Conservation (phyloP, 2,888 invertebrate species). For the Metalampra italica region DNA sequence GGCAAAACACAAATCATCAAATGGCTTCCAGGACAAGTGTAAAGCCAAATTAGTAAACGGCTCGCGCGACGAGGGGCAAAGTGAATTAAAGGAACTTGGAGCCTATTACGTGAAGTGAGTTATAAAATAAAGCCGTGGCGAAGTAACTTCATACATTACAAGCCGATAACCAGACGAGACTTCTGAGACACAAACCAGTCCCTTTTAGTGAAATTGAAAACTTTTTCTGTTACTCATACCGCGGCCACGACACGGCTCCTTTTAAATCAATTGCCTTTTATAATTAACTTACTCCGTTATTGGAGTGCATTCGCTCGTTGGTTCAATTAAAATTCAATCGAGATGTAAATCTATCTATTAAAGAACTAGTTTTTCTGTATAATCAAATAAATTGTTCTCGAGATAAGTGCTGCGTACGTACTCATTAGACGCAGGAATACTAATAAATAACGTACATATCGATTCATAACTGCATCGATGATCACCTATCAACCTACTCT, state of each 20-base stretch:
- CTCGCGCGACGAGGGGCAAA: conserved; percentile 46
- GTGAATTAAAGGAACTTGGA: conserved; percentile 65
- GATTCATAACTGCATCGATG: neutral
- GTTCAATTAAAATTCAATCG: conserved; percentile 71
- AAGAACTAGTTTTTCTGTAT: conserved; percentile 59
- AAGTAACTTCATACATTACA: conserved; percentile 77
- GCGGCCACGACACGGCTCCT: conserved; percentile 69
- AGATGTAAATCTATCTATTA: conserved; percentile 65
- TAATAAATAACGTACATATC: neutral
- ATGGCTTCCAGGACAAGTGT: conserved; percentile 3
- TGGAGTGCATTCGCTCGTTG: conserved; percentile 70
- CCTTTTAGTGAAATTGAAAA: conserved; percentile 80
- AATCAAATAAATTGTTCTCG: conserved; percentile 49
- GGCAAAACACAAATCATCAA: neutral
- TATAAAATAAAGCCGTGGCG: conserved; percentile 75
- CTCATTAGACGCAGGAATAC: conserved; percentile 6
- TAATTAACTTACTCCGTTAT: conserved; percentile 74
- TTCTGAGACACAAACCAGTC: conserved; percentile 78
- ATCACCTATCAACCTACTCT: neutral
- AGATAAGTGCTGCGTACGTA: conserved; percentile 28
- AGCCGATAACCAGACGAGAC: conserved; percentile 79
- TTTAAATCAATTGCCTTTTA: conserved; percentile 78
- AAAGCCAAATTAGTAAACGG: conserved; percentile 51
- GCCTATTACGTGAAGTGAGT: conserved; percentile 76
- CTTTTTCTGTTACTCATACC: conserved; percentile 78